phyloP scores from a whole-genome alignment of 2,113 vertebrate species.

The Daphoenositta chrysoptera region DNA sequence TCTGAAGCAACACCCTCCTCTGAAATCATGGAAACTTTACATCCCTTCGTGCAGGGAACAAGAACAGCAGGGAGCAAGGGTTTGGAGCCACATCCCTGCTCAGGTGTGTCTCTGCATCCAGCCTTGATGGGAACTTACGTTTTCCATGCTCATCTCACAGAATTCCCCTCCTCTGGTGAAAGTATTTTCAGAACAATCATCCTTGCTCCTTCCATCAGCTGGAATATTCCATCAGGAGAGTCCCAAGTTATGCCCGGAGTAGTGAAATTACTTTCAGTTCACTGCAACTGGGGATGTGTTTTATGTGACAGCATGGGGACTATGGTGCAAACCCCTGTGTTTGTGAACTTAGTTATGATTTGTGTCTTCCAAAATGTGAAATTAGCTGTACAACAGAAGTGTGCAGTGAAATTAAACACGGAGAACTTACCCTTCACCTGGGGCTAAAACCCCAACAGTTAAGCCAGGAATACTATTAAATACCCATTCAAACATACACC shows the following conservation, averaged over 20 bases:
- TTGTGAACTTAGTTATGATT: not conserved
- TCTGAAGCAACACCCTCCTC: not conserved
- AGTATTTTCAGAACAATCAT: not conserved
- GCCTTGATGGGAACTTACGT: not conserved
- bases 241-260: fast-evolving
- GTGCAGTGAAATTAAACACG: not conserved
- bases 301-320: not conserved
- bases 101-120: not conserved
- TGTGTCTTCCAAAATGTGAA: not conserved
- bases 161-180: not conserved
- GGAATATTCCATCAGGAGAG: not conserved
- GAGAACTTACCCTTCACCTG: not conserved
- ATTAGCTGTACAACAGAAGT: not conserved
- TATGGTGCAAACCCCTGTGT: not conserved
- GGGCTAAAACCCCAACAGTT: not conserved
- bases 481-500: not conserved
- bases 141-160: not conserved
- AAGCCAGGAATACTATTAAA: not conserved
- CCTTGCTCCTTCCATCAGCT: not conserved
- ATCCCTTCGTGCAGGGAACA: not conserved
- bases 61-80: not conserved
- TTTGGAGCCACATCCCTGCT: not conserved
- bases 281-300: not conserved
- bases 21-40: not conserved
- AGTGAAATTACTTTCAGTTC: not conserved